Evolutionary conservation across 2,113 vertebrate species (phyloP).

Genomic region (Dascyllus trimaculatus): DNA sequence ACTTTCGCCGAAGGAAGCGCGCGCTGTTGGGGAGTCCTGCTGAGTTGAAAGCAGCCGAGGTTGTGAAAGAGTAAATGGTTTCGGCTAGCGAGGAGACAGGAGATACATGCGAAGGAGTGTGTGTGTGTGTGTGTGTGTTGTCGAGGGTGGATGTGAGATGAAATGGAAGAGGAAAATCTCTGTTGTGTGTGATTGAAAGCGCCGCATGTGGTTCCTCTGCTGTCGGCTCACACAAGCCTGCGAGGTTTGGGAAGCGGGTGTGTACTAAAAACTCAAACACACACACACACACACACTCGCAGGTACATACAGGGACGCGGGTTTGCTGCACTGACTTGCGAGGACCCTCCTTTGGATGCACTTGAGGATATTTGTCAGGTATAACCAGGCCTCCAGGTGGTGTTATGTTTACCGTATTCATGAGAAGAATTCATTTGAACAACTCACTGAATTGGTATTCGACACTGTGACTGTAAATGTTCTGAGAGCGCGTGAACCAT

Average conservation of each 20-base stretch:
- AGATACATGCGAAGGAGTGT: constrained; percentile 22
- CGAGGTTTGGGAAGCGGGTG: constrained; percentile 46
- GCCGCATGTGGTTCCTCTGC: constrained; percentile 41
- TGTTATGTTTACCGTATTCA: constrained; percentile 8
- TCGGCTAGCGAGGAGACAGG: constrained; percentile 41
- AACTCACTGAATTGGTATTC: not conserved
- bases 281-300: constrained; percentile 34
- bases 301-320: not conserved
- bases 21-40: constrained; percentile 32
- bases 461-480: not conserved
- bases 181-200: constrained; percentile 55
- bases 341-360: not conserved
- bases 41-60: constrained; percentile 53
- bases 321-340: not conserved
- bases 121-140: constrained; percentile 6
- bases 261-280: constrained; percentile 9
- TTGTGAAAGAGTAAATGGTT: constrained; percentile 60
- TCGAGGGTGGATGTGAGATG: constrained; percentile 23
- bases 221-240: constrained; percentile 41
- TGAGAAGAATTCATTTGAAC: constrained; percentile 23
- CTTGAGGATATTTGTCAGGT: constrained; percentile 7
- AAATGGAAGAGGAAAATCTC: constrained; percentile 56
- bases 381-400: not conserved
- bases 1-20: constrained; percentile 16
- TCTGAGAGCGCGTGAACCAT: not conserved